Base-by-base conservation (phyloP, 2,888 invertebrate genomes). In the Conops quadrifasciatus region DNA sequence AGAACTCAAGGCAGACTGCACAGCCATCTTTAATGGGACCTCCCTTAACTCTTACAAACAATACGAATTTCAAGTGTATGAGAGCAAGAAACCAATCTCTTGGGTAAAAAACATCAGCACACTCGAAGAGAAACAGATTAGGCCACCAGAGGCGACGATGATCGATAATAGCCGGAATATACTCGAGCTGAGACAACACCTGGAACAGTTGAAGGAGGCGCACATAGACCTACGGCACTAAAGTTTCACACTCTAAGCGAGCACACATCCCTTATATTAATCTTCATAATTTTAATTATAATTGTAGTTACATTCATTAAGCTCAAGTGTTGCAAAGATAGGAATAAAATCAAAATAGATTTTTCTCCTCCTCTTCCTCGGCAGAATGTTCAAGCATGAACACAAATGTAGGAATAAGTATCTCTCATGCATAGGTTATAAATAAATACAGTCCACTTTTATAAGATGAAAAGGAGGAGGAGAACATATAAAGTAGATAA, bases 1-100 rank as follows among this genome's bases (percentile, higher is more conserved):
- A 21, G 53, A 56, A 56, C 24, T 56, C 4, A 56, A 56, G 13
- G 53, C 24, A 56, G 53, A 24, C 53, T 56, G 53, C 24, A 56
- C 53, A 21, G 53, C 53, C 5, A n/a, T 49, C 5, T 26, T 24
- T 28, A 28, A 28, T 58, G 58, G 58, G 11, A 15, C 24, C 24
- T 13, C 28, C 19, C 26, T 58, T 15, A 58, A 58, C 58, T 58
- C 58, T 15, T 26, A 58, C 24, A 58, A 24, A 58, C 24, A 24
- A 26, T 28, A 58, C 9, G 15, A 58, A 21, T 53, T n/a, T 53
- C 53, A 53, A 53, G 53, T 53, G 2, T 21, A 21, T 21, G 53
- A 21, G 21, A n/a, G 7, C 19, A 9, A 53, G 53, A 53, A 53
- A n/a, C 2, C 53, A 9, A 53, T 53, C 21, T n/a, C 19, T 9